Conservation (phyloP, 2,888 invertebrate species). For the Sarcophaga subvicina region DNA sequence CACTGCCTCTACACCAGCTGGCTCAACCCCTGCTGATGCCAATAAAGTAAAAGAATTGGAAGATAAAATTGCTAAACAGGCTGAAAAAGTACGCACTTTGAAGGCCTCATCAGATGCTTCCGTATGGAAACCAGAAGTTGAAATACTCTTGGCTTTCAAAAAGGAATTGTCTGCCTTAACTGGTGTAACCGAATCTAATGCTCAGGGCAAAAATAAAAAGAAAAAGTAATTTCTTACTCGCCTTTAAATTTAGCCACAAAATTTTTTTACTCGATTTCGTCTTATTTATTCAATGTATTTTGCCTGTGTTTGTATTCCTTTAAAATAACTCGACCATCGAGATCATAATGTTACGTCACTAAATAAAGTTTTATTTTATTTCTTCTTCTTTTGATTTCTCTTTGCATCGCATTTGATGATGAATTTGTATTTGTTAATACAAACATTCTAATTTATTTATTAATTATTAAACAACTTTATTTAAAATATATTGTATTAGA, state of each 20-base stretch:
- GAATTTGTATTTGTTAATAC: constrained; percentile 27
- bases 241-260: constrained; percentile 12
- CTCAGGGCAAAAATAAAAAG: constrained; percentile 78
- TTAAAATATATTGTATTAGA: constrained; percentile 6
- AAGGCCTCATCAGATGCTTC: constrained; percentile 89
- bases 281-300: constrained; percentile 14
- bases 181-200: constrained; percentile 73
- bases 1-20: constrained; percentile 22
- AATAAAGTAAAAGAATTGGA: constrained; percentile 83
- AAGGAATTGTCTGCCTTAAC: constrained; percentile 83
- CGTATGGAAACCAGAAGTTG: constrained; percentile 91
- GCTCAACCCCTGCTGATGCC: constrained; percentile 69
- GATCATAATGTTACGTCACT: constrained; percentile 20
- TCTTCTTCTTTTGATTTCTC: not conserved
- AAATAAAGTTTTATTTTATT: constrained; percentile 1
- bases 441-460: constrained; percentile 36
- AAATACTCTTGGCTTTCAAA: constrained; percentile 88
- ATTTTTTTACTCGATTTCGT: constrained; percentile 9
- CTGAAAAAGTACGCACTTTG: constrained; percentile 88
- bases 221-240: constrained; percentile 75
- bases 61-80: constrained; percentile 85
- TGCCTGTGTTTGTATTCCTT: constrained; percentile 4
- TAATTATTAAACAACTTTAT: not conserved
- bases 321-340: not conserved
- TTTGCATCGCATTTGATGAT: constrained; percentile 29